Base-by-base conservation (phyloP, 2,888 invertebrate genomes). In the Platynereis dumerilii region DNA sequence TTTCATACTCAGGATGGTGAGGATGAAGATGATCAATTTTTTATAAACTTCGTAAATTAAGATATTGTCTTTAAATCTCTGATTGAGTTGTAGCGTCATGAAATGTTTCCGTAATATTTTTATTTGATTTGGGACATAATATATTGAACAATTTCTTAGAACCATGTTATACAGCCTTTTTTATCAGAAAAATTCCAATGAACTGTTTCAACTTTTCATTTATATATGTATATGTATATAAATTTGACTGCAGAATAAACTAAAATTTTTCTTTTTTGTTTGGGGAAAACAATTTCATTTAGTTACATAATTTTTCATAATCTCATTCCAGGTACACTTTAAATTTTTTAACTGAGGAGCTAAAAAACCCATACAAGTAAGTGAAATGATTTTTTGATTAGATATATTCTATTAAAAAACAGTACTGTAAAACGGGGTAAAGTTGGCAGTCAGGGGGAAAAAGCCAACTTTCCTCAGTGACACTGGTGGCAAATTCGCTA, bases 341-440 rank as follows among this genome's bases (percentile, higher is more conserved):
- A 61, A 82, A 82, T 65, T 81, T 82, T 64, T 66, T 82, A 39
- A 79, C 79, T 15, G 82, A 81, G 68, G 83, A 83, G 69, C 55
- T 83, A 42, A 80, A 81, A 34, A 75, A 82, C 60, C 83, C 83
- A 62, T 78, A 78, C 69, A 81, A 74, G 80, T 81, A 69, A 63
- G 64, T 67, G n/a, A 45, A 15, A 27, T n/a, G n/a, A n/a, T n/a
- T n/a, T 20, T 27, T 7, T 15, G 29, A 22, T 12, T 15, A 42
- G 12, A 15, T 15, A 42, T 15, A 42, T 15, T 15, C 12, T 17
- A 12, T 17, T 17, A 42, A 42, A 42, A 42, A 42, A 42, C n/a
- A n/a, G n/a, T n/a, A n/a, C n/a, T n/a, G n/a, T n/a, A n/a, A n/a
- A n/a, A n/a, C n/a, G n/a, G n/a, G 17, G 12, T 12, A 15, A 42